Conservation (phyloP, 2,888 invertebrate genomes). For the Pseudanteris insignis region DNA sequence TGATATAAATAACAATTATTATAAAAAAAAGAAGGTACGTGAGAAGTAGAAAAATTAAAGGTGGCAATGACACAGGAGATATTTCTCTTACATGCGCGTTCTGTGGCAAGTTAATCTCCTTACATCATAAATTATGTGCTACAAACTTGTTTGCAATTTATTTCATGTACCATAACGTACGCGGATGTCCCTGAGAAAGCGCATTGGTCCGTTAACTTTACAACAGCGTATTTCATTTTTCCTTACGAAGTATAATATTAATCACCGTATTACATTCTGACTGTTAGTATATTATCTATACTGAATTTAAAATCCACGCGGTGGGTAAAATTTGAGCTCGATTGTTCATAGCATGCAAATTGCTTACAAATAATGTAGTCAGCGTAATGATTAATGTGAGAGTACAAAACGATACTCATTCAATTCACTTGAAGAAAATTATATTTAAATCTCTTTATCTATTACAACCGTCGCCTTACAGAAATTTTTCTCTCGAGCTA, state of each 20-base stretch:
- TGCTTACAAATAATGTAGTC: not conserved
- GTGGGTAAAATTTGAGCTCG: slow-evolving; percentile 19
- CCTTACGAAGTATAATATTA: slow-evolving; percentile 36
- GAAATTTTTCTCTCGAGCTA: slow-evolving; percentile 4
- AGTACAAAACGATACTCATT: slow-evolving; percentile 7
- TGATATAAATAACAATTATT: too few species aligned
- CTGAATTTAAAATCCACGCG: slow-evolving; percentile 19
- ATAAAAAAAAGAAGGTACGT: too few species aligned
- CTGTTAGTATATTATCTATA: slow-evolving; percentile 31
- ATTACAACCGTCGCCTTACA: slow-evolving; percentile 1
- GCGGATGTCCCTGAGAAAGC: slow-evolving; percentile 32
- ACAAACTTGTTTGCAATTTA: slow-evolving; percentile 44
- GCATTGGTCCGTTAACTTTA: slow-evolving; percentile 43
- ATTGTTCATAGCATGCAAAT: slow-evolving; percentile 18
- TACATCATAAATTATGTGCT: slow-evolving; percentile 39
- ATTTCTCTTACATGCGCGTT: slow-evolving; percentile 30
- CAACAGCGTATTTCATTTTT: slow-evolving; percentile 42
- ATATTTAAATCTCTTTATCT: slow-evolving; percentile 17
- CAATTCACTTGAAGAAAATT: slow-evolving; percentile 5
- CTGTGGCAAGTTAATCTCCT: slow-evolving; percentile 38
- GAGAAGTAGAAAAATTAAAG: slow-evolving; percentile 12
- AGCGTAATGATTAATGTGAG: not conserved
- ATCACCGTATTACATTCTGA: slow-evolving; percentile 39
- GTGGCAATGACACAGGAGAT: slow-evolving; percentile 16
- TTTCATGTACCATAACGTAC: slow-evolving; percentile 35